Conservation (phyloP, 1,140 invertebrate genomes). For the Drosophila pachea region DNA sequence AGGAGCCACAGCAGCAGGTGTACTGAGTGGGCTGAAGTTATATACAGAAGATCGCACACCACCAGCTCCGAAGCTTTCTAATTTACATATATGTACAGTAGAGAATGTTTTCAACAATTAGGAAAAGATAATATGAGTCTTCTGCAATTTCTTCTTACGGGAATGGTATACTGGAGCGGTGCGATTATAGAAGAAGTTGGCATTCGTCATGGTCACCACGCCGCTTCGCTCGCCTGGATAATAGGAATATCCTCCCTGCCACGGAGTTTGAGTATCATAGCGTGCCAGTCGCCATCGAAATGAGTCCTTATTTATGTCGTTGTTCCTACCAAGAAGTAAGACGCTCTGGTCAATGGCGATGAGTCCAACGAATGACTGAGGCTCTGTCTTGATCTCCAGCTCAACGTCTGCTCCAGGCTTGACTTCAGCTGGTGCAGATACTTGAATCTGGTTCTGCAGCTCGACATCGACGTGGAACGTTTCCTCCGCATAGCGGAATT, state of each 20-base stretch:
- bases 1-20: too few species aligned
- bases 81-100: background rate
- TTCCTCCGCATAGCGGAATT: conserved; percentile 89
- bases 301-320: conserved; percentile 64
- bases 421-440: conserved; percentile 79
- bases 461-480: conserved; percentile 88
- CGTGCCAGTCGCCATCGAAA: conserved; percentile 74
- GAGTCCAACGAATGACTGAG: conserved; percentile 91
- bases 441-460: conserved; percentile 83
- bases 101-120: too few species aligned
- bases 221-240: conserved; percentile 67
- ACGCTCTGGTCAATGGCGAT: conserved; percentile 93
- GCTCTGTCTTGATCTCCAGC: conserved; percentile 86
- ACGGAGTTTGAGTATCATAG: conserved; percentile 64
- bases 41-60: conserved; percentile 19
- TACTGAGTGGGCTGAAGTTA: too few species aligned
- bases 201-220: conserved; percentile 74
- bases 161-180: conserved; percentile 37
- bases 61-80: conserved; percentile 23
- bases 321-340: conserved; percentile 81
- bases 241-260: conserved; percentile 70
- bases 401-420: conserved; percentile 86
- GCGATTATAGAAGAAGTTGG: conserved; percentile 68
- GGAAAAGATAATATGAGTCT: too few species aligned
- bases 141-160: conserved; percentile 30